These are phyloP conservation scores for Chironomus tepperi DNA, from an alignment of 1,140 invertebrate species.

Conservation along the genomic window DNA sequence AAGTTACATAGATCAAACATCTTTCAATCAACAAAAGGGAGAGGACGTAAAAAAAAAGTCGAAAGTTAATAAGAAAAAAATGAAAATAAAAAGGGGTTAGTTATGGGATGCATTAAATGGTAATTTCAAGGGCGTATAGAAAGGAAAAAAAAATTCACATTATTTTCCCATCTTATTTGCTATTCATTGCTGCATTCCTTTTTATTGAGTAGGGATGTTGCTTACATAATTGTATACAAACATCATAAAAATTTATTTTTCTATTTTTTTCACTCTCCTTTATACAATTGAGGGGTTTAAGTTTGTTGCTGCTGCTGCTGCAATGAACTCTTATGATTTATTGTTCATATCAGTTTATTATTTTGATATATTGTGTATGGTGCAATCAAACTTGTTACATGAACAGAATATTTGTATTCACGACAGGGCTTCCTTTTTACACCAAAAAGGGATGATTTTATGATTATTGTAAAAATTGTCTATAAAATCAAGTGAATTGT, in stretches of 20 bases:
- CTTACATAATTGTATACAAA: slow-evolving; percentile 22
- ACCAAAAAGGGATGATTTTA: too few species aligned
- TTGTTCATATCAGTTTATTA: slow-evolving; percentile 21
- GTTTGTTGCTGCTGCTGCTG: background rate
- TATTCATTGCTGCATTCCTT: slow-evolving; percentile 3
- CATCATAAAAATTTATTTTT: slow-evolving; percentile 17
- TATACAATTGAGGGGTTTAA: background rate
- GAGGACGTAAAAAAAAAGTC: slow-evolving; percentile 4
- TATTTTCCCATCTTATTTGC: slow-evolving; percentile 23
- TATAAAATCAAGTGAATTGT: too few species aligned
- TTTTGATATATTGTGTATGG: background rate
- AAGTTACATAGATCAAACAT: too few species aligned
- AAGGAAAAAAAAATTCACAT: slow-evolving; percentile 6
- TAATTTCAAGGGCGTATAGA: slow-evolving; percentile 23
- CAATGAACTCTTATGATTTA: slow-evolving; percentile 20
- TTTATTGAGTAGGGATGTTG: background rate
- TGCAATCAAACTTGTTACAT: slow-evolving; percentile 17
- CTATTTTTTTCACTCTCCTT: background rate
- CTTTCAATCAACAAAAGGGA: background rate
- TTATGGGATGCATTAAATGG: slow-evolving; percentile 22
- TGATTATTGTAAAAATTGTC: too few species aligned
- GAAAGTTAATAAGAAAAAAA: slow-evolving; percentile 19
- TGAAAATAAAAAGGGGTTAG: background rate
- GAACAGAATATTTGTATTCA: too few species aligned
- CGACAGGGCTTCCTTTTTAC: too few species aligned